Conservation (phyloP, 2,797 vertebrate species). For the Spea hammondii region DNA sequence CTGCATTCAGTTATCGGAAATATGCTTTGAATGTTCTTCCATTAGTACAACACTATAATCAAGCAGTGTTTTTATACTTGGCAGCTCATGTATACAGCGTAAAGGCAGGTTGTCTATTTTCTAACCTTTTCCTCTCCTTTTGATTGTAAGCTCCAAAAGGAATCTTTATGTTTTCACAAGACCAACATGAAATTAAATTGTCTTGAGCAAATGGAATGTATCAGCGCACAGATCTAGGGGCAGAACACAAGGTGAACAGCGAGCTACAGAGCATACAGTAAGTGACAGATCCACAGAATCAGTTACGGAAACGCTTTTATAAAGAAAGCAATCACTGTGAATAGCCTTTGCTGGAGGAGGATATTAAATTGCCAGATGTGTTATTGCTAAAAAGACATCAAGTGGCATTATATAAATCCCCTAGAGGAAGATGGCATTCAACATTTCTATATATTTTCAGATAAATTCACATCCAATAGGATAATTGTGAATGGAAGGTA, state of each 20-base stretch:
- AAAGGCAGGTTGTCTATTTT: not conserved
- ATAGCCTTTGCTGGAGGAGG: not conserved
- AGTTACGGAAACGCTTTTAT: not conserved
- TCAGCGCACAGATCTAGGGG: not conserved
- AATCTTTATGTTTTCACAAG: not conserved
- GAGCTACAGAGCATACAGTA: not conserved
- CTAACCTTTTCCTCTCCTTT: slow-evolving; percentile 10
- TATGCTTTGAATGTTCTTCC: not conserved
- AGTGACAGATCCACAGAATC: not conserved
- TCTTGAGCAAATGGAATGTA: slow-evolving; percentile 25
- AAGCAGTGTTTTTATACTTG: slow-evolving; percentile 10
- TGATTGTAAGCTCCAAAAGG: slow-evolving; percentile 3
- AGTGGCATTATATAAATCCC: slow-evolving; percentile 1
- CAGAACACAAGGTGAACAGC: slow-evolving; percentile 35
- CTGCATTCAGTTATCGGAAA: not conserved
- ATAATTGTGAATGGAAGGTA: too few species aligned
- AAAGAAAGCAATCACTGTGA: not conserved
- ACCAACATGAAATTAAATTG: slow-evolving; percentile 35
- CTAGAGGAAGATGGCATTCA: not conserved
- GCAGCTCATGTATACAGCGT: not conserved
- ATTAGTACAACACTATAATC: not conserved
- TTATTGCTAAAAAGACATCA: not conserved
- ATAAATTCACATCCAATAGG: too few species aligned
- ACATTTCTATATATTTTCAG: not conserved
- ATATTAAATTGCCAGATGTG: slow-evolving; percentile 5